Evolutionary conservation across 2,113 vertebrate species (phyloP).

Genomic region (Narcine bancroftii): DNA sequence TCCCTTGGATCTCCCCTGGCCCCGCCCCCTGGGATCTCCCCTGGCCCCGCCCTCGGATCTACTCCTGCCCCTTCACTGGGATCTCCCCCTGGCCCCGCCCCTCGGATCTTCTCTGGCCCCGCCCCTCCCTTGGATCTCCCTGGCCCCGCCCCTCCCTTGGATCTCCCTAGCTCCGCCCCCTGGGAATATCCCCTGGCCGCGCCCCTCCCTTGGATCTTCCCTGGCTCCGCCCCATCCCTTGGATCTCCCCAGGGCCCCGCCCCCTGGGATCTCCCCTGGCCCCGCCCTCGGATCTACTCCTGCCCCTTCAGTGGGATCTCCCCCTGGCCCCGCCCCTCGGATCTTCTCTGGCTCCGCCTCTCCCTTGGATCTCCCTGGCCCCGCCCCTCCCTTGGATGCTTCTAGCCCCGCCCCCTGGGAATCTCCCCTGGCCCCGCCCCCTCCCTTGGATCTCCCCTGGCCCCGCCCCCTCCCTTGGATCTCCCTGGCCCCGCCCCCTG

Average conservation of each 20-base stretch:
- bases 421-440: constrained; percentile 40
- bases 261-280: neutral
- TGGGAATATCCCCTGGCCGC: constrained; percentile 39
- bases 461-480: too few species aligned
- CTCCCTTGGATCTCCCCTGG: neutral
- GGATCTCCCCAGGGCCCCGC: neutral
- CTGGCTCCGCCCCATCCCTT: too few species aligned
- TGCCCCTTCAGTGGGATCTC: neutral
- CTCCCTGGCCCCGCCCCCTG: too few species aligned
- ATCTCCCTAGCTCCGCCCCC: too few species aligned
- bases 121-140: neutral
- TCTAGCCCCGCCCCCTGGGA: neutral
- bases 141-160: neutral
- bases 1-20: too few species aligned
- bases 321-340: neutral
- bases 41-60: too few species aligned
- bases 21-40: too few species aligned
- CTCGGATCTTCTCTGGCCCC: neutral
- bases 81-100: too few species aligned
- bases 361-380: too few species aligned
- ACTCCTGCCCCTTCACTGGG: too few species aligned
- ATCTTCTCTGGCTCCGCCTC: neutral
- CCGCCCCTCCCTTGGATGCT: neutral
- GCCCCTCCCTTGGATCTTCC: too few species aligned
- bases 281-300: too few species aligned